Conservation (phyloP, 2,888 invertebrate species). For the Drosophila mayaguana region DNA sequence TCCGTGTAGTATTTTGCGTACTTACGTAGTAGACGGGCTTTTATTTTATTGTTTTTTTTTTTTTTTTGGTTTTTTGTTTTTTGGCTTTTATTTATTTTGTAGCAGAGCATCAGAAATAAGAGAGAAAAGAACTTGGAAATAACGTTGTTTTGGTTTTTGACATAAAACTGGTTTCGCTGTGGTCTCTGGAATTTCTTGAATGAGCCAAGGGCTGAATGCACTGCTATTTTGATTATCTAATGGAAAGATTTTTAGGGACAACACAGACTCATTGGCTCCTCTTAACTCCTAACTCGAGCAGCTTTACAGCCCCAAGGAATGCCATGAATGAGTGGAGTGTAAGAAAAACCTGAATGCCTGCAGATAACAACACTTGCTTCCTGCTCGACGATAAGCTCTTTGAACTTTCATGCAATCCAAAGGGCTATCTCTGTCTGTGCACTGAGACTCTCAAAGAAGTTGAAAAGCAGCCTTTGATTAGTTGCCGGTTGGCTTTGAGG, state of each 20-base stretch:
- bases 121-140: conserved; percentile 29
- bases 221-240: conserved; percentile 37
- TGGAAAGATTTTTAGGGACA: conserved; percentile 11
- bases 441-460: not conserved
- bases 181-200: conserved; percentile 43
- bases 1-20: conserved; percentile 63
- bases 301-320: conserved; percentile 21
- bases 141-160: conserved; percentile 69
- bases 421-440: not conserved
- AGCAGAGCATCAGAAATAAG: conserved; percentile 14
- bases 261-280: conserved; percentile 1
- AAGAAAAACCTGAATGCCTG: conserved; percentile 7
- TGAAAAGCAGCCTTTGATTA: conserved; percentile 2
- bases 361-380: conserved; percentile 7
- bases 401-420: conserved; percentile 4
- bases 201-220: conserved; percentile 37
- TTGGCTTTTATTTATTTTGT: conserved; percentile 27
- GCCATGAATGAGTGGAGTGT: conserved; percentile 28
- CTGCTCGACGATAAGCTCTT: conserved; percentile 15
- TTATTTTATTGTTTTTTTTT: not conserved
- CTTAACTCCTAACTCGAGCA: conserved; percentile 8
- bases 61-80: conserved; percentile 15
- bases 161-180: conserved; percentile 52
- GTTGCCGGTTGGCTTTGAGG: conserved; percentile 8
- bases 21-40: conserved; percentile 49